Base-by-base conservation (phyloP, 2,113 vertebrate genomes). In the Natator depressus region DNA sequence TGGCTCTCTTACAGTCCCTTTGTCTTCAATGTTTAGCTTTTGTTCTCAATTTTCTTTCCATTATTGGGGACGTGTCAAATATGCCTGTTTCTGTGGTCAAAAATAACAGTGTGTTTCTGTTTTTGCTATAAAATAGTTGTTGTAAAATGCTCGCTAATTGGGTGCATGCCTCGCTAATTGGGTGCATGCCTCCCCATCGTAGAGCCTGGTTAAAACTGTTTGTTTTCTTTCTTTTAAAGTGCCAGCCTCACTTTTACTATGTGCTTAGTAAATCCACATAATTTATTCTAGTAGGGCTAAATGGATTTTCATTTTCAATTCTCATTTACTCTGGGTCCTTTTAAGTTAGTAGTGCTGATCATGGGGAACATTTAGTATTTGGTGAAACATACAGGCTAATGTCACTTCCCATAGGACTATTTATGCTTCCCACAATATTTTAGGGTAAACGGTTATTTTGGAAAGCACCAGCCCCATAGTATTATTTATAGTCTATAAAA, bases 211-310 rank as follows among this genome's bases (percentile, higher is more conserved):
- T 87, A 86, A 91, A 7, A 11, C 42, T 5, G 53, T 92, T 93
- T 5, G 53, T 92, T 93, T 85, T 50, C 79, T 96, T 81, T 78
- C 86, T 96, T 96, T 94, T 89, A 87, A 10, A 79, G 81, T 84
- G 51, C 78, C 62, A 88, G 86, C 24, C 86, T 85, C 0, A 0
- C 19, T 82, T 97, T 95, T 95, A 80, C 29, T 89, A 47, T 82
- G 81, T 38, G 3, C 89, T 96, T 97, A 97, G 62, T 92, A 97
- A 96, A 97, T 69, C 92, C 90, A 80, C 47, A 10, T 89, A 53
- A 93, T 92, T 97, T 97, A 95, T 96, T 94, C 82, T 92, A 76
- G 54, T 62, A 95, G 55, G 31, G 81, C 94, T 87, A 93, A 96
- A 54, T 51, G 88, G 95, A 83, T 87, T 95, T 96, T 95, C 49